Conservation (phyloP, 2,797 vertebrate genomes). For the Hemitrygon akajei region DNA sequence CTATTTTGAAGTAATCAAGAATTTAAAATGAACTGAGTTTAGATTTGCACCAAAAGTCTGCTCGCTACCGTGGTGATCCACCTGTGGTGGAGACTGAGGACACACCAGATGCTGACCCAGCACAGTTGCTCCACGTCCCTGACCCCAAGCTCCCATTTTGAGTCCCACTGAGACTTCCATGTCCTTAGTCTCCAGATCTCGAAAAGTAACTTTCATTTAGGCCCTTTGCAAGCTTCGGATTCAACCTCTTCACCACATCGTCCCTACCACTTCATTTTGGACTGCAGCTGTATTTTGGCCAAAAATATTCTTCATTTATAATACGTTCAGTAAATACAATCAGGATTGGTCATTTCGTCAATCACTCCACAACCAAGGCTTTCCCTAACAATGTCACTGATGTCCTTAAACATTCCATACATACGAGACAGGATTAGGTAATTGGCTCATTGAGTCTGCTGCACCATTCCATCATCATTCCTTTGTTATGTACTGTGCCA, state of each 20-base stretch:
- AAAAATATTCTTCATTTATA: too few relatives aligned
- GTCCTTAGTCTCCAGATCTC: not conserved
- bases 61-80: not conserved
- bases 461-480: too few relatives aligned
- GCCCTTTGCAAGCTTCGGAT: not conserved
- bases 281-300: not conserved
- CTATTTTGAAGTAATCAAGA: not conserved
- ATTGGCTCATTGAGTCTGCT: too few relatives aligned
- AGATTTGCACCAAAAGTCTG: not conserved
- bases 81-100: not conserved
- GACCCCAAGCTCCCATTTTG: not conserved
- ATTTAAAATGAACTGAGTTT: not conserved
- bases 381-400: too few relatives aligned
- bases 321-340: too few relatives aligned
- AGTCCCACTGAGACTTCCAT: not conserved
- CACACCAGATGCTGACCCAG: not conserved
- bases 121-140: too few relatives aligned
- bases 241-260: not conserved
- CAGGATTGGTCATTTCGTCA: too few relatives aligned
- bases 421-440: too few relatives aligned
- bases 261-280: not conserved
- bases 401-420: too few relatives aligned
- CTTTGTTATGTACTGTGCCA: too few relatives aligned
- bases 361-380: too few relatives aligned
- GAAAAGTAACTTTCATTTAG: not conserved